These are phyloP conservation scores for Drosophila orosa DNA, from an alignment of 1,140 invertebrate species.

Conservation along the genomic window DNA sequence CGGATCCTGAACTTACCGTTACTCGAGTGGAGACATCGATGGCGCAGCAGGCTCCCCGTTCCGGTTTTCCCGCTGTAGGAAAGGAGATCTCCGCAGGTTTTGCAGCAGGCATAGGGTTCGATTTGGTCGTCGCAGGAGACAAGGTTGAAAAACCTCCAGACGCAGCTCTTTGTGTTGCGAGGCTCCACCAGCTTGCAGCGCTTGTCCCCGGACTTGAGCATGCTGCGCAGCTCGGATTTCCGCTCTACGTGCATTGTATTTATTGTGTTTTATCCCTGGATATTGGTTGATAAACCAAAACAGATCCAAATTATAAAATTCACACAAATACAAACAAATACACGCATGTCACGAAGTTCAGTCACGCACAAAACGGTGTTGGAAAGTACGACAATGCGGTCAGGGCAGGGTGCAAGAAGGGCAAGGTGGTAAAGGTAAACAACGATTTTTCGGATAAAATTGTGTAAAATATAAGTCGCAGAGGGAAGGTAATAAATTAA, in stretches of 20 bases:
- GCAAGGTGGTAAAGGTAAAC: background rate
- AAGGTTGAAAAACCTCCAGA: constrained; percentile 73
- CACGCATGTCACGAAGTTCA: constrained; percentile 72
- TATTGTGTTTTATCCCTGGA: constrained; percentile 22
- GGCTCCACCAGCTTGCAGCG: constrained; percentile 70
- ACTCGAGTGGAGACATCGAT: constrained; percentile 67
- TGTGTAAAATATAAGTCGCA: accelerated
- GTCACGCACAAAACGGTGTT: constrained; percentile 76
- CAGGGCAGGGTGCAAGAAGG: background rate
- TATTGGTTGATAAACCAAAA: constrained; percentile 11
- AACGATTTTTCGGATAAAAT: background rate
- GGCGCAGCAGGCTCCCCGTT: constrained; percentile 69
- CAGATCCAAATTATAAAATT: constrained; percentile 42
- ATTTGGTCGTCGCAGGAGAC: constrained; percentile 67
- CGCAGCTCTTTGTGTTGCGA: constrained; percentile 69
- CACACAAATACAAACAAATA: constrained; percentile 40
- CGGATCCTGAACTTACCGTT: constrained; percentile 73
- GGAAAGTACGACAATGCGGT: constrained; percentile 21
- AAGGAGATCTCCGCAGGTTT: constrained; percentile 69
- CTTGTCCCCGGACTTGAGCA: constrained; percentile 66
- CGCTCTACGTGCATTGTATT: constrained; percentile 64
- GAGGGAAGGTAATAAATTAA: too few species aligned
- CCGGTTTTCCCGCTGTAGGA: constrained; percentile 73
- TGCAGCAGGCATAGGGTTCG: constrained; percentile 72
- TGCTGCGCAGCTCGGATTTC: constrained; percentile 61